phyloP scores from a whole-genome alignment of 1,140 invertebrate genomes.

The Liolophura sinensis region DNA sequence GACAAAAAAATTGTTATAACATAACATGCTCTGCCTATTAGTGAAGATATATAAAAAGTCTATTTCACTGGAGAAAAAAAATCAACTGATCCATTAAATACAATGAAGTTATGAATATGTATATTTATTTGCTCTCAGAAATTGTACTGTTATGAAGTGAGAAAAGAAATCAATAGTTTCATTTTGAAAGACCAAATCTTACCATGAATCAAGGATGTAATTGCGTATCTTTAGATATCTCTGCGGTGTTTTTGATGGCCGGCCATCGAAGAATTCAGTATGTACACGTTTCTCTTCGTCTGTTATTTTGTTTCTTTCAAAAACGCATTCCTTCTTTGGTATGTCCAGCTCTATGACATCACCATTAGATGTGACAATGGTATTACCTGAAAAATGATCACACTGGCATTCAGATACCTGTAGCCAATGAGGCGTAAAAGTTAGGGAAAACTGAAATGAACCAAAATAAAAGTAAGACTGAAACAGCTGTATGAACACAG shows the following conservation, averaged over 20 bases:
- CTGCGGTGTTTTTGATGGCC: slow-evolving; percentile 64
- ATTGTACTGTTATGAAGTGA: too few relatives aligned
- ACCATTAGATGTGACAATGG: slow-evolving; percentile 36
- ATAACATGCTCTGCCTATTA: too few relatives aligned
- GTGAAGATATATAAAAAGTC: too few relatives aligned
- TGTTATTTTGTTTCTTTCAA: slow-evolving; percentile 57
- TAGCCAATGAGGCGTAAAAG: not conserved
- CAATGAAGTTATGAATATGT: too few relatives aligned
- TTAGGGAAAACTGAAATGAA: not conserved
- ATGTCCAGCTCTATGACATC: slow-evolving; percentile 51
- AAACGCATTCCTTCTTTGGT: slow-evolving; percentile 58
- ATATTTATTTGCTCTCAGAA: too few relatives aligned
- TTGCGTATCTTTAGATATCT: slow-evolving; percentile 68
- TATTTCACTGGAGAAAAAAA: too few relatives aligned
- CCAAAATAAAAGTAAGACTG: too few relatives aligned
- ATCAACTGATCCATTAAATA: too few relatives aligned
- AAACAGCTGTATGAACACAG: not conserved
- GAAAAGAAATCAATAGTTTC: too few relatives aligned
- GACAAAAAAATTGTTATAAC: too few relatives aligned
- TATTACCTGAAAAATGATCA: slow-evolving; percentile 43
- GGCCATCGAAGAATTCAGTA: slow-evolving; percentile 67
- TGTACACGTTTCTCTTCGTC: slow-evolving; percentile 66
- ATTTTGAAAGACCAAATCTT: slow-evolving; percentile 7
- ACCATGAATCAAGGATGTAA: slow-evolving; percentile 66
- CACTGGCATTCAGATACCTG: slow-evolving; percentile 2